Evolutionary conservation across 1,140 invertebrate species (phyloP), one percentile per base, ranked within the genome.

Genomic region (Tetragnatha versicolor): DNA sequence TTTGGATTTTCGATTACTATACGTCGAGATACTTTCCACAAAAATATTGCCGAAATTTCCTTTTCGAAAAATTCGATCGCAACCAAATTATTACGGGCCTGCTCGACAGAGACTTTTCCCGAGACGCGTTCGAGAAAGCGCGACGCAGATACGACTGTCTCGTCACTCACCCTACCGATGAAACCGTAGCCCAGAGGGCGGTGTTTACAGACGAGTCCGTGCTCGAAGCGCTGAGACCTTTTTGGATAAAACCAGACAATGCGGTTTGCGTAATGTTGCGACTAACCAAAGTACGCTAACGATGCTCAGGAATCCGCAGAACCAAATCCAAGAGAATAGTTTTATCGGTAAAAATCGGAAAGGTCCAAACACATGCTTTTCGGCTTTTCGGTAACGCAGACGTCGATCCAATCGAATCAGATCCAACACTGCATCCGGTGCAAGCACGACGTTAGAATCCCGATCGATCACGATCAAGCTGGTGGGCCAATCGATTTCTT

Each of bases 1-100:
- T 53, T 0, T 70, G 68, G 68, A 2, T 70, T 0, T 14, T 14
- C 4, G 68, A 70, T 55, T 70, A 70, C 14, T 70, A 70, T 7
- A 51, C 47, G 7, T 1, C 4, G 9, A n/a, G 31, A 0, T 10
- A 20, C 0, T 70, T 55, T 55, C 68, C 68, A 9, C 68, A 70
- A 55, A 70, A 70, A 39, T 27, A 70, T 70, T n/a, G 53, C 0
- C 29, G 35, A 17, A 70, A 70, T 25, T 33, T 25, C 2, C 14
- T 70, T 17, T 51, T 35, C 39, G 31, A 70, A 1, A 3, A 1
- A 22, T 70, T 55, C 39, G 68, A 70, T 10, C 47, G 68, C 2
- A 70, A 70, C 12, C 29, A 37, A 17, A 9, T 70, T 5, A 12
- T 70, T 0, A 70, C 68, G 9, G 68, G 22, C 0, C 37, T 70